Conservation (phyloP, 1,140 invertebrate genomes). For the Penaeus chinensis region DNA sequence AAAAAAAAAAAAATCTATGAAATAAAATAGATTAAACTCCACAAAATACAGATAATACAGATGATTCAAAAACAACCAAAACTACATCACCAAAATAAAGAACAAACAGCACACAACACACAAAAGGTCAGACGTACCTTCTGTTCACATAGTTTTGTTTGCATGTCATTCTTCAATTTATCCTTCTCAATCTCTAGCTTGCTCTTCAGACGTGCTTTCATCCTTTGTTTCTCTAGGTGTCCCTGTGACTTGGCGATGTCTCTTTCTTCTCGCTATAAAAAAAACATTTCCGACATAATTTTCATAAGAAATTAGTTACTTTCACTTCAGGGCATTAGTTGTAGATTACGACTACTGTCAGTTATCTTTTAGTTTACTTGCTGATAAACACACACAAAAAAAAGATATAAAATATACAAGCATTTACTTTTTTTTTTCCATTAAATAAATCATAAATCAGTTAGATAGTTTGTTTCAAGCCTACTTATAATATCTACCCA, state of each 20-base stretch:
- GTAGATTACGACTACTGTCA: too few relatives aligned
- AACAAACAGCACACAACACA: neutral
- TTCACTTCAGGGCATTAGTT: too few relatives aligned
- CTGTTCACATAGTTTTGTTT: slow-evolving; percentile 79
- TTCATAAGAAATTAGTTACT: neutral
- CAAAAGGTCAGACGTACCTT: slow-evolving; percentile 68
- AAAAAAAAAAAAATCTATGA: too few relatives aligned
- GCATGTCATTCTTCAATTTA: slow-evolving; percentile 77
- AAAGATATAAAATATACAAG: too few relatives aligned
- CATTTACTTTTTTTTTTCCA: too few relatives aligned
- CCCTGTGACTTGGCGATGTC: slow-evolving; percentile 74
- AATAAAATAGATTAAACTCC: too few relatives aligned
- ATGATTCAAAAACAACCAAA: neutral
- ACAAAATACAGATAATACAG: too few relatives aligned
- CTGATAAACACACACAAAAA: too few relatives aligned
- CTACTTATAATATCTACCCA: neutral
- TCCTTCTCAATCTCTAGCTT: slow-evolving; percentile 75
- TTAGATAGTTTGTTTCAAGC: too few relatives aligned
- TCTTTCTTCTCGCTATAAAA: slow-evolving; percentile 64
- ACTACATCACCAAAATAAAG: neutral
- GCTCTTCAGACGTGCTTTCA: slow-evolving; percentile 57
- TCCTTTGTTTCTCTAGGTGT: slow-evolving; percentile 78
- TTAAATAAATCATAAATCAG: too few relatives aligned
- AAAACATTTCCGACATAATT: neutral
- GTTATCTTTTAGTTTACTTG: too few relatives aligned